Evolutionary conservation across 2,888 invertebrate genomes (phyloP), one percentile per base, ranked within the genome.

Genomic region (Creontiades dilutus): DNA sequence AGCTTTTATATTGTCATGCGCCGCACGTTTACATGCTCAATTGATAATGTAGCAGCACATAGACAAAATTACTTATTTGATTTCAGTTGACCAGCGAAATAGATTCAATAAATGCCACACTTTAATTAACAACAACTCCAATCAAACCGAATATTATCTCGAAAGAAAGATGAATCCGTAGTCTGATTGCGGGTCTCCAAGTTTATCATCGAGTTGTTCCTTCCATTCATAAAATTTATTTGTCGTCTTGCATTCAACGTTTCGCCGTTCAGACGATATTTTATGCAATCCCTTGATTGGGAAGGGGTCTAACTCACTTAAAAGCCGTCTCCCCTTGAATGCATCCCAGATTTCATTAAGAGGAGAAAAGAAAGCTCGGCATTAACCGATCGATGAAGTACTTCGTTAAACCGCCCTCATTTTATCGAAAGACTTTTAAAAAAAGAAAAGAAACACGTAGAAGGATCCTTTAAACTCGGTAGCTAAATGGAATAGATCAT

Each of bases 381-480:
- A 57, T n/a, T 57, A 57, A 14, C 57, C 57, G n/a, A 57, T 57
- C n/a, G 57, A n/a, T 57, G 57, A 57, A 57, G 57, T 57, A n/a
- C 57, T 57, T 57, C 57, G n/a, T 57, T 57, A 57, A 57, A 57
- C 16, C 16, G n/a, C 37, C 37, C 37, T 37, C 37, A 37, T 37
- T 37, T 37, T 37, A 4, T 37, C 7, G n/a, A n/a, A 57, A n/a
- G 57, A 57, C 57, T 16, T n/a, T 57, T 57, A n/a, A 57, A 57
- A 57, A n/a, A 7, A n/a, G n/a, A n/a, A n/a, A 16, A n/a, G n/a
- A 57, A 57, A 57, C n/a, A n/a, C n/a, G n/a, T n/a, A n/a, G n/a
- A 5, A 16, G 57, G 5, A 57, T 57, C 7, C n/a, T n/a, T 57
- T 16, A 16, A n/a, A 37, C 37, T 37, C 7, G 37, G 3, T 37